A percentile compares a stretch with the other conserved stretches of the same genome.
Evolutionary conservation across 1,140 invertebrate genomes (phyloP).

Genomic region (Coboldia fuscipes): DNA sequence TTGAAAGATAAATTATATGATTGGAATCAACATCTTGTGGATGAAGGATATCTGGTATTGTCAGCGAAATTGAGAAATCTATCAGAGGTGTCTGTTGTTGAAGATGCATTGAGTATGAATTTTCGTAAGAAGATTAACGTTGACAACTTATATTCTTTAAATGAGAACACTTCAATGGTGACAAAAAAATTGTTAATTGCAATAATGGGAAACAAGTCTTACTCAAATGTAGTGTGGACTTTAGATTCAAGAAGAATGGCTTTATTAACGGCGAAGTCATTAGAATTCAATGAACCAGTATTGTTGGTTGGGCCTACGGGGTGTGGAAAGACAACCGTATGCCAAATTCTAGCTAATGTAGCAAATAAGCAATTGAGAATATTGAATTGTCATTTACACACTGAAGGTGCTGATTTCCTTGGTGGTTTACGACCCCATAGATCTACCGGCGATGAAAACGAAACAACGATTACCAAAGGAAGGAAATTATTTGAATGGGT

Average conservation of each 20-base stretch:
- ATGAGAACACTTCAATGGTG: constrained; percentile 49
- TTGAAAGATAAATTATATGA: constrained; percentile 50
- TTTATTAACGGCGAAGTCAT: constrained; percentile 75
- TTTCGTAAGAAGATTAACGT: constrained; percentile 58
- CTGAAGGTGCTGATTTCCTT: constrained; percentile 93
- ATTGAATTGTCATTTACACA: constrained; percentile 97
- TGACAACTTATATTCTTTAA: constrained; percentile 53
- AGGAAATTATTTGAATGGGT: constrained; percentile 86
- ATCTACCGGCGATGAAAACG: constrained; percentile 28
- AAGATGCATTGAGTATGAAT: constrained; percentile 61
- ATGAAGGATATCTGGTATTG: constrained; percentile 90
- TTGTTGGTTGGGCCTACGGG: constrained; percentile 95
- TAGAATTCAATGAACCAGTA: constrained; percentile 84
- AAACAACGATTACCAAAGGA: constrained; percentile 12
- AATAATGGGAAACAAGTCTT: constrained; percentile 34
- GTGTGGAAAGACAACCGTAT: constrained; percentile 95
- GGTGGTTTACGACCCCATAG: constrained; percentile 84
- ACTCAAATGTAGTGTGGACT: constrained; percentile 84
- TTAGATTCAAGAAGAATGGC: constrained; percentile 74
- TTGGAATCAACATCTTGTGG: constrained; percentile 93
- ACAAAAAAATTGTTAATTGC: constrained; percentile 48
- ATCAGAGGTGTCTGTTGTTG: constrained; percentile 58
- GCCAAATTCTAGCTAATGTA: constrained; percentile 62
- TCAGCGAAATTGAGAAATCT: constrained; percentile 77
- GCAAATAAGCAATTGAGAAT: constrained; percentile 41